A percentile compares a stretch with the other conserved stretches of the same genome.
phyloP scores from a whole-genome alignment of 2,113 vertebrate species.

The Festucalex cinctus region DNA sequence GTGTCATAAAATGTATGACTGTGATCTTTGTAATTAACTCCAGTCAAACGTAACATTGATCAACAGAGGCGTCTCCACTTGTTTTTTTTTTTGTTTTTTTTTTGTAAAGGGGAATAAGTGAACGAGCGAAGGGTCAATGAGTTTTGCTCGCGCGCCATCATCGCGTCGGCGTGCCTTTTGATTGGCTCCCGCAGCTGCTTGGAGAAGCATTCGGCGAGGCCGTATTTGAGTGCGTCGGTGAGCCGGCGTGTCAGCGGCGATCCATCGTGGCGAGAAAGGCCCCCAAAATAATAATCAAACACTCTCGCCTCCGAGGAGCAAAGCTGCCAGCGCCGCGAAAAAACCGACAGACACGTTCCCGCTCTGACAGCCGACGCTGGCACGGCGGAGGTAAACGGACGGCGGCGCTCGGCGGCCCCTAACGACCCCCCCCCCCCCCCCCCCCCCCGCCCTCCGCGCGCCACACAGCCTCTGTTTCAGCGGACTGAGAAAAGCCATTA shows the following conservation, averaged over 20 bases:
- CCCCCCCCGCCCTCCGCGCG: not conserved
- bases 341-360: conserved; percentile 57
- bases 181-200: conserved; percentile 48
- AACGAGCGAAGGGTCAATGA: conserved; percentile 13
- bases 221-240: conserved; percentile 50
- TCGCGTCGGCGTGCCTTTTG: conserved; percentile 21
- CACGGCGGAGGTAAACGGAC: conserved; percentile 64
- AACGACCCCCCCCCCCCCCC: conserved; percentile 64
- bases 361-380: conserved; percentile 54
- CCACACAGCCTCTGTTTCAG: conserved; percentile 73
- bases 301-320: conserved; percentile 49
- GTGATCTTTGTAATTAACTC: conserved; percentile 52
- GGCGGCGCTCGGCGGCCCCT: conserved; percentile 59
- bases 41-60: conserved; percentile 27
- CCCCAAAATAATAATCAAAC: conserved; percentile 61
- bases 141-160: conserved; percentile 49
- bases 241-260: conserved; percentile 56
- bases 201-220: conserved; percentile 47
- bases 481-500: conserved; percentile 90
- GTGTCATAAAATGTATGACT: conserved; percentile 24
- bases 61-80: conserved; percentile 20
- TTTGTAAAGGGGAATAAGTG: not conserved
- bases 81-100: not conserved
- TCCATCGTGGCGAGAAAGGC: conserved; percentile 51
- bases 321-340: conserved; percentile 42